phyloP scores from a whole-genome alignment of 2,888 invertebrate species.

The Eristalis arbustorum region DNA sequence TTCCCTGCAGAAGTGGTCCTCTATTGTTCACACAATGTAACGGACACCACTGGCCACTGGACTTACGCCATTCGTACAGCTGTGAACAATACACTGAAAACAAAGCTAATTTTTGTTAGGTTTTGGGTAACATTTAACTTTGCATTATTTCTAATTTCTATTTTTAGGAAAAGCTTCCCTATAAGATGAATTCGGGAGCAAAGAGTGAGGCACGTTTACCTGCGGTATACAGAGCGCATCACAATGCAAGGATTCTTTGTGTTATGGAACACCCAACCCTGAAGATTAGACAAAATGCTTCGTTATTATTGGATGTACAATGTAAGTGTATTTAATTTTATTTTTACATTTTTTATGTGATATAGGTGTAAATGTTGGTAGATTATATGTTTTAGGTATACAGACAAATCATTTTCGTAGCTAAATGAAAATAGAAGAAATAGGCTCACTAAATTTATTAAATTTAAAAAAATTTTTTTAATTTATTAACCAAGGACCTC shows the following conservation, averaged over 20 bases:
- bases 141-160: constrained; percentile 31
- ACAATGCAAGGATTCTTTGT: constrained; percentile 92
- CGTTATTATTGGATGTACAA: constrained; percentile 80
- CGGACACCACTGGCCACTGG: neutral
- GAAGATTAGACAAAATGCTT: constrained; percentile 80
- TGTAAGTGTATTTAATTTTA: constrained; percentile 75
- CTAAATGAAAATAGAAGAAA: too few relatives aligned
- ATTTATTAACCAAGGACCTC: too few relatives aligned
- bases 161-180: constrained; percentile 78
- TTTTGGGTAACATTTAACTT: neutral
- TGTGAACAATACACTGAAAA: neutral
- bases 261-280: constrained; percentile 86
- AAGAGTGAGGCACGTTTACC: constrained; percentile 86
- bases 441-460: too few relatives aligned
- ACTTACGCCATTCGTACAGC: neutral
- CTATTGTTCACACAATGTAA: neutral
- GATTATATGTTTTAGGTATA: too few relatives aligned
- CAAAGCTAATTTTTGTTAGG: neutral
- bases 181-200: constrained; percentile 81
- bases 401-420: too few relatives aligned
- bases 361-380: too few relatives aligned
- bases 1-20: neutral
- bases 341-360: too few relatives aligned
- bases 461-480: too few relatives aligned
- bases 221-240: constrained; percentile 90